Evolutionary conservation across 2,888 invertebrate genomes (phyloP).

Genomic region (Oconnorella tubifera): DNA sequence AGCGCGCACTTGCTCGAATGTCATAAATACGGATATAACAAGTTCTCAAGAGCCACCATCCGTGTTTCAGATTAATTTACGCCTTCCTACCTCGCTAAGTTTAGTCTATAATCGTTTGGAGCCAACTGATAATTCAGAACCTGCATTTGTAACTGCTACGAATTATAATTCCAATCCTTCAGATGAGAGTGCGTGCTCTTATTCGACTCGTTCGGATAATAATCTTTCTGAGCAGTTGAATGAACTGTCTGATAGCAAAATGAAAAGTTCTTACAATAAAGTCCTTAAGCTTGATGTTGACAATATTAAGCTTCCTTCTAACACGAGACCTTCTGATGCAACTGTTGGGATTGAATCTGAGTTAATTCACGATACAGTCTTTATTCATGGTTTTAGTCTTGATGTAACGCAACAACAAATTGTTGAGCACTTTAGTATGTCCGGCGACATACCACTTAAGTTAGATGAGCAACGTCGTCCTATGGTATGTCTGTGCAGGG

Average conservation of each 20-base stretch:
- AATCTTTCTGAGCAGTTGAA: neutral
- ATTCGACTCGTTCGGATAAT: neutral
- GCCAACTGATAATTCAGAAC: too few relatives aligned
- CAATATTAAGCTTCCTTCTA: too few relatives aligned
- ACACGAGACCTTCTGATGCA: too few relatives aligned
- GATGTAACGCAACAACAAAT: neutral
- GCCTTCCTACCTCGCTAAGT: too few relatives aligned
- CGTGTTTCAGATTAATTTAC: too few relatives aligned
- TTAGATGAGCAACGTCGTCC: neutral
- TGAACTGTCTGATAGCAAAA: neutral
- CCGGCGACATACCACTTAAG: slow-evolving; percentile 13
- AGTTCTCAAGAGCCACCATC: too few relatives aligned
- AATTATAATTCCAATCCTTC: too few relatives aligned
- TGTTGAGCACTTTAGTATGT: slow-evolving; percentile 14
- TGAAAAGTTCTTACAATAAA: neutral
- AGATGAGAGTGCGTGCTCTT: neutral
- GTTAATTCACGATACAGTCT: neutral
- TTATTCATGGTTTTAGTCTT: slow-evolving; percentile 1
- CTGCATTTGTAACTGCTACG: too few relatives aligned
- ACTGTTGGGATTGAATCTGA: neutral
- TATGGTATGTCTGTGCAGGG: neutral
- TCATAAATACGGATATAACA: too few relatives aligned
- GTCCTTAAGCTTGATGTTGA: too few relatives aligned
- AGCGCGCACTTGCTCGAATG: too few relatives aligned
- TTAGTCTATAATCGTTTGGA: too few relatives aligned